Base-by-base conservation (phyloP, 2,113 vertebrate genomes). In the Chelonoidis abingdonii region DNA sequence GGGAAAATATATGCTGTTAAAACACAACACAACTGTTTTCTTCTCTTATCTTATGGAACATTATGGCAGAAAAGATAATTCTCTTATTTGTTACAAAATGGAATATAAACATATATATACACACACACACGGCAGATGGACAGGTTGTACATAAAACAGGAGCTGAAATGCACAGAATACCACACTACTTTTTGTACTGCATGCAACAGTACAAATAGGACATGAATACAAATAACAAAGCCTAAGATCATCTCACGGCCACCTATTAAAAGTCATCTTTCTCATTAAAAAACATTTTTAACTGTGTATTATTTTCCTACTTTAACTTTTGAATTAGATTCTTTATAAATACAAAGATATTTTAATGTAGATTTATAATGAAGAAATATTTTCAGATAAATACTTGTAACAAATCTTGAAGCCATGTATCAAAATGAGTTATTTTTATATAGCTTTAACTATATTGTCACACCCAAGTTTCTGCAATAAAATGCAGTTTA, bases 401-500 rank as follows among this genome's bases (percentile, higher is more conserved):
- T 93, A 96, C 49, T 93, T 98, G 97, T 90, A 94, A 89, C 91
- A 95, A 94, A 96, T 56, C 41, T 95, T 94, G 90, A 94, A 92
- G 82, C 59, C n/a, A 86, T 94, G 75, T 91, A 93, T 93, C 81
- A 95, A 95, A 97, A 95, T 2, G 47, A 57, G 79, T 84, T 35
- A 27, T 44, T 91, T 96, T 95, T 89, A 83, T 59, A 94, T 50
- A 94, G 93, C 93, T 94, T 97, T 97, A 96, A 97, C 95, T 97
- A 86, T 97, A 94, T 50, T 95, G 82, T 89, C 95, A 97, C 95
- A 21, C 25, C 89, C 84, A 97, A 97, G 81, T 95, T 97, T 65
- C 91, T 94, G 87, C 95, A 93, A 93, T 96, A 96, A 97, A 95
- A 98, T 24, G 41, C 89, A 96, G 96, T 83, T 97, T 92, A 92